Base-by-base conservation (phyloP, 2,888 invertebrate genomes). In the Priocnemis perturbator region DNA sequence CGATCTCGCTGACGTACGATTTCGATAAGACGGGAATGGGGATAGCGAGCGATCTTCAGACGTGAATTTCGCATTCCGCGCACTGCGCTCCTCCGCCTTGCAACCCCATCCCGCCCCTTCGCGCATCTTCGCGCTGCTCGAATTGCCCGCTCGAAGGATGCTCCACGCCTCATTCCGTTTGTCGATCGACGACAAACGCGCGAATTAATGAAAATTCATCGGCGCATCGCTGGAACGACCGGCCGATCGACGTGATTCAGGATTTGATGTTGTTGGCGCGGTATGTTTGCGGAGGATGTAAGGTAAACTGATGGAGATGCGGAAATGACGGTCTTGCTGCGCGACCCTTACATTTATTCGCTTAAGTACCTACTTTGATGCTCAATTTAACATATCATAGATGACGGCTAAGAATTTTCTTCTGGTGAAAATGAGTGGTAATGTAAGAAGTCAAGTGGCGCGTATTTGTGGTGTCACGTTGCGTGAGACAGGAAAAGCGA, bases 181-280 rank as follows among this genome's bases (percentile, higher is more conserved):
- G 52, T 63, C 48, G n/a, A 47, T n/a, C 37, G 64, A 52, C 60
- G 70, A 69, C 75, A 71, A 74, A 66, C 73, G 71, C 73, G 64
- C 65, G 76, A 76, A 77, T 81, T 78, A 81, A 77, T 77, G 71
- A 76, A 74, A 74, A 74, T 75, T 77, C 79, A 74, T 77, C 73
- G 77, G 68, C 73, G 71, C 75, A 78, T 75, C 69, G 70, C 71
- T 78, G 69, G 64, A 57, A 67, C 64, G 69, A 47, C 73, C 26
- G 2, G 26, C 3, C 52, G 19, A 20, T 61, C 58, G 67, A 59
- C 66, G 67, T 60, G 59, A 59, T 47, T 47, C 3, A 47, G 26
- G 5, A 26, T 26, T 26, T 3, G 26, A 26, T 26, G 26, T 26
- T 26, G 2, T 26, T 26, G 3, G n/a, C n/a, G n/a, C n/a, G n/a